Conservation (phyloP, 2,888 invertebrate genomes). For the Tinea pellionella region DNA sequence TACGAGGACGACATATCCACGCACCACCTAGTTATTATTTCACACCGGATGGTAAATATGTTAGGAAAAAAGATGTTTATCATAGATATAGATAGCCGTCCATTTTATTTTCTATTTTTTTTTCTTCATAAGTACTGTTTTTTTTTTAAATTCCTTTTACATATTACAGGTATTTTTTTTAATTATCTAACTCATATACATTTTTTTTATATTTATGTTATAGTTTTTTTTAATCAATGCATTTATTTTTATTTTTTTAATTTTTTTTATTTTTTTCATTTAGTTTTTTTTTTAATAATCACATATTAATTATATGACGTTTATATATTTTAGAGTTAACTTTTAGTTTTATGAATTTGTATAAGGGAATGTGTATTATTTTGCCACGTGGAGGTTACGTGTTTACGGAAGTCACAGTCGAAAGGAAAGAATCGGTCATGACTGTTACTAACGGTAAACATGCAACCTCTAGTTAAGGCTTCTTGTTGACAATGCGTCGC, state of each 20-base stretch:
- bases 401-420: no score
- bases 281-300: not conserved
- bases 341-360: no score
- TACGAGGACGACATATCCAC: slow-evolving; percentile 57
- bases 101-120: not conserved
- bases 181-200: not conserved
- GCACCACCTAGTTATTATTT: slow-evolving; percentile 58
- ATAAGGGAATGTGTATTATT: no score
- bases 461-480: no score
- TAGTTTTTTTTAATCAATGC: not conserved
- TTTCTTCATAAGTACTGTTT: not conserved
- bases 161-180: not conserved
- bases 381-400: no score
- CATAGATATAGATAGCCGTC: slow-evolving; percentile 55
- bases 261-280: not conserved
- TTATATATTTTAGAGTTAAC: no score
- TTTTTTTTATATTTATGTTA: not conserved
- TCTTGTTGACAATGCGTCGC: no score
- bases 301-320: no score
- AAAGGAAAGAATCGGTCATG: no score
- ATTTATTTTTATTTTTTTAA: not conserved
- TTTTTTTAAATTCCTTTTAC: not conserved
- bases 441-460: no score
- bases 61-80: slow-evolving; percentile 56
- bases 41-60: slow-evolving; percentile 61